Conservation (phyloP, 2,888 invertebrate genomes). For the Acrocyrtus sp. region DNA sequence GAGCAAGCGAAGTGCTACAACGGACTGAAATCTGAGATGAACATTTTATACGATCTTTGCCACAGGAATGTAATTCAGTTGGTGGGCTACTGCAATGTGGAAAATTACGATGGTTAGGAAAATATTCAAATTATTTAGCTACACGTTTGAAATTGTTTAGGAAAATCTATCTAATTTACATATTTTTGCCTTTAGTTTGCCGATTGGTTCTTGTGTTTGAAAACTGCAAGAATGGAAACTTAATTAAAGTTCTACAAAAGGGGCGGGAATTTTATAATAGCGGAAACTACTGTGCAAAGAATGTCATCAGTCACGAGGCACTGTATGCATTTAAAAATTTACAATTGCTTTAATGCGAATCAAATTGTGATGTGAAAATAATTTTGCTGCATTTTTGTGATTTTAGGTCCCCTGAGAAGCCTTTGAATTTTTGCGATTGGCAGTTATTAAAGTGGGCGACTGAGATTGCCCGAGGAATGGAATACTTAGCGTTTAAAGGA, state of each 20-base stretch:
- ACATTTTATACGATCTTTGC: slow-evolving; percentile 24
- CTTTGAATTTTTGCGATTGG: slow-evolving; percentile 30
- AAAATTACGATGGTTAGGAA: background rate
- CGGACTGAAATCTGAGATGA: slow-evolving; percentile 30
- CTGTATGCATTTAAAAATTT: slow-evolving; percentile 6
- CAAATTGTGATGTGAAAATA: background rate
- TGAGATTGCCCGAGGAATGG: slow-evolving; percentile 52
- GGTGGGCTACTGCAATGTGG: slow-evolving; percentile 19
- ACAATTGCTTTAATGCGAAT: background rate
- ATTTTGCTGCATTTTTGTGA: too few relatives aligned
- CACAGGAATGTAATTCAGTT: slow-evolving; percentile 27
- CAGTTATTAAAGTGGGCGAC: slow-evolving; percentile 44
- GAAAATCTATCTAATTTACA: too few relatives aligned
- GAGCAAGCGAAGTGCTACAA: slow-evolving; percentile 12
- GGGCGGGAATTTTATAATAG: slow-evolving; percentile 26
- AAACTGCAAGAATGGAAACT: slow-evolving; percentile 44
- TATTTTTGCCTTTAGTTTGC: too few relatives aligned
- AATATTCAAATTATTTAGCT: too few relatives aligned
- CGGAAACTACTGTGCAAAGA: slow-evolving; percentile 25
- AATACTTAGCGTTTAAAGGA: slow-evolving; percentile 41
- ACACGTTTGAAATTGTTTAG: too few relatives aligned
- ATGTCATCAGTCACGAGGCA: slow-evolving; percentile 29
- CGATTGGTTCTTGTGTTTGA: slow-evolving; percentile 36
- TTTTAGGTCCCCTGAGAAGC: slow-evolving; percentile 31
- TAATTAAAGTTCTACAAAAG: slow-evolving; percentile 37